Evolutionary conservation across 2,113 vertebrate species (phyloP).

Genomic region (Oryctolagus cuniculus): mOryCun1.1 NC_091445.1:60669001-60669500

Average conservation of each 20-base stretch:
- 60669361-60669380: neutral
- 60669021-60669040: neutral
- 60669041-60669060: neutral
- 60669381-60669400: neutral
- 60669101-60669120: neutral
- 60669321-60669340: neutral
- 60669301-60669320: neutral
- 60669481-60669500: neutral
- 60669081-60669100: neutral
- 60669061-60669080: neutral
- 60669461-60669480: neutral
- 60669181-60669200: neutral
- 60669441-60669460: neutral
- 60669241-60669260: conserved; percentile 1
- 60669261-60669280: neutral
- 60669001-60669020: neutral
- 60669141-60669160: neutral
- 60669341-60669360: neutral
- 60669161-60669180: neutral
- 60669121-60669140: neutral
- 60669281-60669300: neutral
- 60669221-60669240: neutral
- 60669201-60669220: neutral
- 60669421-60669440: neutral
- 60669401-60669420: neutral